Percentiles rank a stretch among this genome's conserved stretches.
Evolutionary conservation across 2,113 vertebrate genomes (phyloP).

Genomic region (Eclectus roratus): DNA sequence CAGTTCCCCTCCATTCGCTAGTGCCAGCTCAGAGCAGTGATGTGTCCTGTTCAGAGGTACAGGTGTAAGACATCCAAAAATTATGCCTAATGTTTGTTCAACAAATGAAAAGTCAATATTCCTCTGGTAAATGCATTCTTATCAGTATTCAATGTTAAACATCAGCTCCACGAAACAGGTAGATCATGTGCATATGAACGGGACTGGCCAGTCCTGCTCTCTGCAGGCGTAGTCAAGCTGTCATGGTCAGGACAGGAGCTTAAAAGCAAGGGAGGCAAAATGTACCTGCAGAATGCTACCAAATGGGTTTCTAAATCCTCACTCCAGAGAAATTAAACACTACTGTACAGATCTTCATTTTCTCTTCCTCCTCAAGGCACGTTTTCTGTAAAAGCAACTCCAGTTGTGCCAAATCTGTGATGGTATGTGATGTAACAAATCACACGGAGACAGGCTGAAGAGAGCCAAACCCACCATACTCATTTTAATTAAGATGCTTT

Average conservation of each 20-base stretch:
- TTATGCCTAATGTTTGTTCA: background rate
- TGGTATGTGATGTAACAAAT: conserved; percentile 34
- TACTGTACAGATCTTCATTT: background rate
- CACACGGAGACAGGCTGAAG: conserved; percentile 42
- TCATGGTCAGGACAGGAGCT: background rate
- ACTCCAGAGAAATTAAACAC: background rate
- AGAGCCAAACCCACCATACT: conserved; percentile 32
- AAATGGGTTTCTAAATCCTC: background rate
- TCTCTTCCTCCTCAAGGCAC: background rate
- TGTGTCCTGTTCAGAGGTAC: background rate
- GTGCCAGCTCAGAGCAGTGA: background rate
- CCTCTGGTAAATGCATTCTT: background rate
- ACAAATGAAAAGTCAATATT: background rate
- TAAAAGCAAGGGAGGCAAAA: background rate
- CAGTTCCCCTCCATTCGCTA: background rate
- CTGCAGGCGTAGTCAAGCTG: background rate
- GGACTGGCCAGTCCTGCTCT: background rate
- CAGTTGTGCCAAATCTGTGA: conserved; percentile 42
- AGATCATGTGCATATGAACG: background rate
- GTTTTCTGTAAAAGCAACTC: background rate
- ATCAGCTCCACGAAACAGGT: background rate
- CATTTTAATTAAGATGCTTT: conserved; percentile 71
- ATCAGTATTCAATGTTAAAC: background rate
- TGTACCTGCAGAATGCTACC: background rate
- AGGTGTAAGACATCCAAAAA: background rate